These are phyloP conservation scores for Mermis nigrescens DNA, from an alignment of 2,888 invertebrate genomes.

Conservation along the genomic window DNA sequence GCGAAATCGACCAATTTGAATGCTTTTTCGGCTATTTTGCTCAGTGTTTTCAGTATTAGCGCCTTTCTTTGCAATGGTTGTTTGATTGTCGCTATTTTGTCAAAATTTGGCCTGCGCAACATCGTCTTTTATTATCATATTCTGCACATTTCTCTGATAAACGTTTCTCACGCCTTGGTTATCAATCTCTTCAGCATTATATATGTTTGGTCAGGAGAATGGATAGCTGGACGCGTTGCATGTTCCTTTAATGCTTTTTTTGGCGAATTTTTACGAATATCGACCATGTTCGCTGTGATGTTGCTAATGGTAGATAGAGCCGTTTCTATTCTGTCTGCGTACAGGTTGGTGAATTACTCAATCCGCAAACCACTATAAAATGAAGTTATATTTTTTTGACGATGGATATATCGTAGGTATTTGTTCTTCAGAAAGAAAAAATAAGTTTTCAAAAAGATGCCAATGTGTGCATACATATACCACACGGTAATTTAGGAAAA, in stretches of 20 bases:
- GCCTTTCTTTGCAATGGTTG: conserved; percentile 20
- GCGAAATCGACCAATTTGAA: conserved; percentile 11
- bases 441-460: too few species aligned
- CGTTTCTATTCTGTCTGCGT: conserved; percentile 6
- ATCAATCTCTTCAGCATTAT: conserved; percentile 19
- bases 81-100: conserved; percentile 19
- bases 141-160: conserved; percentile 16
- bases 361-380: too few species aligned
- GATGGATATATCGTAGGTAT: too few species aligned
- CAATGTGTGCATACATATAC: too few species aligned
- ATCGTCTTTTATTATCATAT: conserved; percentile 17
- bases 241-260: conserved; percentile 20
- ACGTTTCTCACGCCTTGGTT: conserved; percentile 17
- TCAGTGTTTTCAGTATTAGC: conserved; percentile 18
- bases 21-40: conserved; percentile 19
- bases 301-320: conserved; percentile 19
- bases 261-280: conserved; percentile 18
- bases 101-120: conserved; percentile 20
- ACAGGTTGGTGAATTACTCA: background rate
- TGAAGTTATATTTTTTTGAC: too few species aligned
- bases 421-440: too few species aligned
- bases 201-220: conserved; percentile 13
- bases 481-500: too few species aligned
- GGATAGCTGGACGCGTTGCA: conserved; percentile 17
- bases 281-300: conserved; percentile 17